Evolutionary conservation across 2,797 vertebrate genomes (phyloP).

Genomic region (Anabacerthia variegaticeps): DNA sequence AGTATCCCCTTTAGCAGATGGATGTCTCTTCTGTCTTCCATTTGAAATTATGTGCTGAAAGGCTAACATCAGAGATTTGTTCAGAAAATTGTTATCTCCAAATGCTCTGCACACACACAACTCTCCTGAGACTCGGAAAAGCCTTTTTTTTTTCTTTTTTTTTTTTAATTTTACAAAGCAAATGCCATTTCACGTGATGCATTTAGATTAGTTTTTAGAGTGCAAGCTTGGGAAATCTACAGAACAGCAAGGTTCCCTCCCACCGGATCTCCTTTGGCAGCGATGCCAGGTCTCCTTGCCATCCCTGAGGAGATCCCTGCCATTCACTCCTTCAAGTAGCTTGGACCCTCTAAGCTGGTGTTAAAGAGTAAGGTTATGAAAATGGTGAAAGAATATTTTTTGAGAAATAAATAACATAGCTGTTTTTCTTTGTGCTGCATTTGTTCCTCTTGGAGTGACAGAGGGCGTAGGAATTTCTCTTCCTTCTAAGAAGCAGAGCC

Average conservation of each 20-base stretch:
- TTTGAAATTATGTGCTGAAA: constrained; percentile 3
- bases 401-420: not conserved
- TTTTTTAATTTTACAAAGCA: not conserved
- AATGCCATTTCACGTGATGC: not conserved
- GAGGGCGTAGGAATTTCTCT: not conserved
- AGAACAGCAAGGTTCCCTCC: not conserved
- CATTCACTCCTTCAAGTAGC: not conserved
- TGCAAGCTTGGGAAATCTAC: not conserved
- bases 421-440: rapidly evolving
- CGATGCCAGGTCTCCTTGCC: rapidly evolving
- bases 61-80: constrained; percentile 21
- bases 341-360: not conserved
- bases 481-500: not conserved
- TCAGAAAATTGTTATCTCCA: constrained; percentile 2
- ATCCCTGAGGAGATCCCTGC: not conserved
- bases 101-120: not conserved
- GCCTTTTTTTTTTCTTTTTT: not conserved
- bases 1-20: constrained; percentile 38
- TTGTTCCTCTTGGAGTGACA: not conserved
- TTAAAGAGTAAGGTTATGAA: not conserved
- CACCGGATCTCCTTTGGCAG: not conserved
- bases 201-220: not conserved
- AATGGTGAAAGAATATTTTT: not conserved
- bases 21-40: constrained; percentile 20
- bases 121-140: not conserved